Evolutionary conservation across 2,888 invertebrate genomes (phyloP), one percentile per base, ranked within the genome.

Genomic region (Myopa testacea): DNA sequence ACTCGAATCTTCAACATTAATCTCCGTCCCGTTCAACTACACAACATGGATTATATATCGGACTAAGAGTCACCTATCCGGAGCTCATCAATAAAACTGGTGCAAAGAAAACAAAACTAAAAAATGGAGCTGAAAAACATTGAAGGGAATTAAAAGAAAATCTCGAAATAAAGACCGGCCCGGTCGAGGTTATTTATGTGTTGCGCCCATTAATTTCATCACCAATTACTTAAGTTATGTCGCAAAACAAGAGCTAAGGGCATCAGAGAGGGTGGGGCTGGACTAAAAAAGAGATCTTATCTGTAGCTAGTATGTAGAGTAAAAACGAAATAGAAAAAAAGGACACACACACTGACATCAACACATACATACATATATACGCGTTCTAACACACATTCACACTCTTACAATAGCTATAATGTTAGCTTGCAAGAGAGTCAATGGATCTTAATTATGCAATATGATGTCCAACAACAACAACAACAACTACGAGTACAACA

Each of bases 181-280:
- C 50, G 10, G 55, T n/a, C 55, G 55, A n/a, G 80, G 78, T 84
- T 82, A 85, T 82, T 83, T 84, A 84, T 83, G 82, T 80, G 83
- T 83, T 81, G 80, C 82, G 82, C 83, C 84, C 83, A 85, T 84
- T 84, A 85, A 83, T 84, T 84, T 83, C 84, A 85, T 82, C 82
- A 83, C 83, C 84, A 84, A 84, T 84, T 84, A 83, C 82, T 81
- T 67, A 79, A 80, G 78, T 78, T 69, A 58, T 75, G 69, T 75
- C 75, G 68, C 68, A 65, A 19, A 45, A 65, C 65, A 14, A 34
- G 75, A 68, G 75, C 37, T 12, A 4, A 38, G 75, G 40, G 60
- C 74, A 67, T 4, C 40, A 45, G 62, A 26, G 70, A 75, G 71
- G 69, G 52, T 70, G 62, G 65, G 68, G 26, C 62, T 14, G 40